phyloP scores from a whole-genome alignment of 2,888 invertebrate species.

The Alcis repandata region DNA sequence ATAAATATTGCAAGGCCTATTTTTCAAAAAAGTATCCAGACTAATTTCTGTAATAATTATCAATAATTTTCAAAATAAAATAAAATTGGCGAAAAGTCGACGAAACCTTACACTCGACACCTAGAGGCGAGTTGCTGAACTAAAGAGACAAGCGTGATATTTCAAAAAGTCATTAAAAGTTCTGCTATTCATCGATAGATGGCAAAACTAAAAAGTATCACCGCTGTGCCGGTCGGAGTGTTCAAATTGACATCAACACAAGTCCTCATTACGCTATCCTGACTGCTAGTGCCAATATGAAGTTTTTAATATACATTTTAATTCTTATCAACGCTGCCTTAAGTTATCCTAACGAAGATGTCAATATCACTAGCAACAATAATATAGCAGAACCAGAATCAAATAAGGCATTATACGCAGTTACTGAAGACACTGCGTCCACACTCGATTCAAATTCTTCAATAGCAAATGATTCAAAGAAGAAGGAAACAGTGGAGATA shows the following conservation, averaged over 20 bases:
- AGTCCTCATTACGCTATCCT: neutral
- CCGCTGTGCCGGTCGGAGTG: too few relatives aligned
- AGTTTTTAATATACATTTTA: neutral
- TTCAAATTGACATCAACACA: neutral
- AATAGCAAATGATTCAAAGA: neutral
- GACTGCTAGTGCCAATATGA: constrained; percentile 1
- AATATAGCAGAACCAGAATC: neutral
- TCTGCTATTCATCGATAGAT: too few relatives aligned
- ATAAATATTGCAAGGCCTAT: too few relatives aligned
- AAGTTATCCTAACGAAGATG: neutral
- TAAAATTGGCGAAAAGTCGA: too few relatives aligned
- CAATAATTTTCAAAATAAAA: too few relatives aligned
- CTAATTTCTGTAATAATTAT: too few relatives aligned
- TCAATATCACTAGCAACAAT: neutral
- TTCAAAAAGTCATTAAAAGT: too few relatives aligned
- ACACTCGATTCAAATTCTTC: neutral
- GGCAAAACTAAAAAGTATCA: too few relatives aligned
- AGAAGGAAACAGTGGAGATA: neutral
- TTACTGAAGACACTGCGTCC: neutral
- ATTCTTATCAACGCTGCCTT: neutral
- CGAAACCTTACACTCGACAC: too few relatives aligned
- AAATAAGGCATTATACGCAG: neutral
- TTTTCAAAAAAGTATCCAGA: too few relatives aligned
- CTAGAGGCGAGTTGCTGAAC: too few relatives aligned
- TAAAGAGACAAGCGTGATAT: too few relatives aligned